Conservation (phyloP, 2,888 invertebrate genomes). For the Prosopocoilus inquinatus region DNA sequence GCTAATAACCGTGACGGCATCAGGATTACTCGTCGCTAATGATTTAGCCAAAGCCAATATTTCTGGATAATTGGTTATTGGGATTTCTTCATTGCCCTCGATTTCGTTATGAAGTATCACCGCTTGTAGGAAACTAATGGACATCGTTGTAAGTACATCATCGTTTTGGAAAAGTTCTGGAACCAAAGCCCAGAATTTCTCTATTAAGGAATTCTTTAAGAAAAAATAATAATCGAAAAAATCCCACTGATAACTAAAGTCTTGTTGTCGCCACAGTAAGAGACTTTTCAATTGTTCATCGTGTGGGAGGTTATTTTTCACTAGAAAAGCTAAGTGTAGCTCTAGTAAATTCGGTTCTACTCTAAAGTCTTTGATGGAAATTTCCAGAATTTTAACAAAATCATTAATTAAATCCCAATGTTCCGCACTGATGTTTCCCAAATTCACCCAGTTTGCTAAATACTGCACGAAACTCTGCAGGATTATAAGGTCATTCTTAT, state of each 20-base stretch:
- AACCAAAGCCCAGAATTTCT: background rate
- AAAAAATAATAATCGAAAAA: too few relatives aligned
- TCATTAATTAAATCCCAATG: conserved; percentile 7
- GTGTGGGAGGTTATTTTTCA: background rate
- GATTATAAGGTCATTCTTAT: conserved; percentile 8
- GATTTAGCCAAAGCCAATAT: background rate
- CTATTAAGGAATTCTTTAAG: too few relatives aligned
- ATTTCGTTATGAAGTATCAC: conserved; percentile 1
- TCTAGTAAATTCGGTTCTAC: background rate
- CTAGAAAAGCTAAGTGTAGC: conserved; percentile 5
- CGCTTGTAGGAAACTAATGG: background rate
- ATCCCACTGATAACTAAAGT: too few relatives aligned
- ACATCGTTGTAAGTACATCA: background rate
- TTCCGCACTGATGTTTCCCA: background rate
- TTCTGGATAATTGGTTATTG: background rate
- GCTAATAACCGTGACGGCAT: background rate
- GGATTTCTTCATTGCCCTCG: background rate
- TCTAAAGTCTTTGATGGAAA: conserved; percentile 2
- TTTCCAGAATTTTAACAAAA: conserved; percentile 1
- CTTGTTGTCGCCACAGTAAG: too few relatives aligned
- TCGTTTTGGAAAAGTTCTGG: background rate
- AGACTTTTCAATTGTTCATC: conserved; percentile 2
- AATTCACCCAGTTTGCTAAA: background rate
- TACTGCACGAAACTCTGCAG: background rate
- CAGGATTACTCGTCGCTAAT: background rate